These are phyloP conservation scores for Brachionus plicatilis DNA, from an alignment of 1,140 invertebrate species.

Conservation along the genomic window DNA sequence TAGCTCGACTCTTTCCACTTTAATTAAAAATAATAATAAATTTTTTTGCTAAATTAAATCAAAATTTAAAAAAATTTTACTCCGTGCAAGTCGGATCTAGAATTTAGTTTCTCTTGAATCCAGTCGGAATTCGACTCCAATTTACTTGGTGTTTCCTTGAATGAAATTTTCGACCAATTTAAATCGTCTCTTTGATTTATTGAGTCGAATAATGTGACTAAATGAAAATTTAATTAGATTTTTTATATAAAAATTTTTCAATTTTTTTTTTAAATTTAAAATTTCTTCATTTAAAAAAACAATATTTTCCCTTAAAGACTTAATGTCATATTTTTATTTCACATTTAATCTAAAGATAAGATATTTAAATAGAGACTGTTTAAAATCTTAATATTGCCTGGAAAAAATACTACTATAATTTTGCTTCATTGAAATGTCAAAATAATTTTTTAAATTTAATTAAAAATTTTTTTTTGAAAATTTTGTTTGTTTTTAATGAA, in stretches of 20 bases:
- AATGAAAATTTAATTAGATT: background rate
- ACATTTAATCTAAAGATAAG: no score
- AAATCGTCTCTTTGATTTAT: constrained; percentile 1
- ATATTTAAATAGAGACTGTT: no score
- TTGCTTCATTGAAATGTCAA: no score
- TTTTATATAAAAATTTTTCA: background rate
- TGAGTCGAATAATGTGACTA: constrained; percentile 37
- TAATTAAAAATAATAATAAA: background rate
- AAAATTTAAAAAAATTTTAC: background rate
- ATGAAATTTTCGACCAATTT: constrained; percentile 32
- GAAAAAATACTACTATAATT: no score
- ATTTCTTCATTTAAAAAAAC: no score
- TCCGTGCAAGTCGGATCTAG: background rate
- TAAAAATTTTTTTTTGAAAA: no score
- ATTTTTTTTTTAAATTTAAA: background rate
- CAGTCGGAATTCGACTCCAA: background rate
- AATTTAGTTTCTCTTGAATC: constrained; percentile 5
- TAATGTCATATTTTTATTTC: no score
- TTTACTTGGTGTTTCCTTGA: background rate
- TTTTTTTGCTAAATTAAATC: background rate
- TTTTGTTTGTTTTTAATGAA: no score
- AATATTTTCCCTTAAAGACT: no score
- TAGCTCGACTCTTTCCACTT: constrained; percentile 33
- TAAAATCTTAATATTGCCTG: no score
- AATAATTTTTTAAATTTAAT: no score